Percentiles rank a stretch among this genome's conserved stretches.
Evolutionary conservation across 2,888 invertebrate genomes (phyloP).

Genomic region (Catonia carolina): DNA sequence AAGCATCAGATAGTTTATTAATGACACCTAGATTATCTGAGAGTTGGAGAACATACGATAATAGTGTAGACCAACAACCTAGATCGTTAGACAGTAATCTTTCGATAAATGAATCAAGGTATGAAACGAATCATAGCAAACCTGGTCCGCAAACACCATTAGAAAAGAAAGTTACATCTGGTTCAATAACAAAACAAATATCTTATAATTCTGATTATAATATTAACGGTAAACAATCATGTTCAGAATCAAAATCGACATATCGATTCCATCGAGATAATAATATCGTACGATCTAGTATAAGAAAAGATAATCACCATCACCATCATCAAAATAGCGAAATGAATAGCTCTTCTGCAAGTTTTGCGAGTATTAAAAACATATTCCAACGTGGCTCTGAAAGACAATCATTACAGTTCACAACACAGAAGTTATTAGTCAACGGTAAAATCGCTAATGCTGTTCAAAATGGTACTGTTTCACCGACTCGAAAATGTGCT

Average conservation of each 20-base stretch:
- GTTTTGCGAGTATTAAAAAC: slow-evolving; percentile 6
- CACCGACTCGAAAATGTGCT: slow-evolving; percentile 24
- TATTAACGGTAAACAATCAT: not conserved
- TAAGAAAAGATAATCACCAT: too few species aligned
- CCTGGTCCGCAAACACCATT: slow-evolving; percentile 34
- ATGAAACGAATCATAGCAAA: slow-evolving; percentile 25
- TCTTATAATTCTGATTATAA: not conserved
- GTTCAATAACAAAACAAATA: not conserved
- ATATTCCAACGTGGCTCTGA: slow-evolving; percentile 30
- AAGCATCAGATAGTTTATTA: slow-evolving; percentile 19
- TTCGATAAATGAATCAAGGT: slow-evolving; percentile 29
- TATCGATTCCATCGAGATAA: not conserved
- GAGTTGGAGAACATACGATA: slow-evolving; percentile 19
- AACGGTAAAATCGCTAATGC: slow-evolving; percentile 31
- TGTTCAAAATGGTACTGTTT: slow-evolving; percentile 31
- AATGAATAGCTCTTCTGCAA: not conserved
- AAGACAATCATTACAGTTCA: slow-evolving; percentile 31
- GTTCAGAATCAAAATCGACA: not conserved
- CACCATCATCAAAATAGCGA: not conserved
- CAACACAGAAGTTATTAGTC: slow-evolving; percentile 30
- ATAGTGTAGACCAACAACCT: slow-evolving; percentile 25
- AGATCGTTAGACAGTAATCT: slow-evolving; percentile 31
- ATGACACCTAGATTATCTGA: not conserved
- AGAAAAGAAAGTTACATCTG: slow-evolving; percentile 19
- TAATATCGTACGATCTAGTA: too few species aligned